Base-by-base conservation (phyloP, 1,140 invertebrate species). In the Paracyclopina nana region DNA sequence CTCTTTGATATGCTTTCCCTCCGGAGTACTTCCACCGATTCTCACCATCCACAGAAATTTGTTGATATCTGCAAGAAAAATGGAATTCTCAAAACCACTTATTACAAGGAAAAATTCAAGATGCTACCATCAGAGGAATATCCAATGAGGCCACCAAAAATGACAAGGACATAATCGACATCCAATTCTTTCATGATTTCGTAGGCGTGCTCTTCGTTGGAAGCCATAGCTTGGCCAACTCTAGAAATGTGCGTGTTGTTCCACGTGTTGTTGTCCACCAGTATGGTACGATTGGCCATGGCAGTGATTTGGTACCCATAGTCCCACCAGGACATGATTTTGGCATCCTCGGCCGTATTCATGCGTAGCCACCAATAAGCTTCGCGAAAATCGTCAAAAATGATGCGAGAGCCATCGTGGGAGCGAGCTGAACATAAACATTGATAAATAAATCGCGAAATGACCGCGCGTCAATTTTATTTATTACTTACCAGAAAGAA, bases 231-330 rank as follows among this genome's bases (percentile, higher is more conserved):
- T 65, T 96, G 88, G 0, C 90, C 90, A 11, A 96, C 90, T 52
- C 87, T 70, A 14, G 85, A 90, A 61, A 97, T 97, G 64, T 97
- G 92, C 6, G 91, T 95, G 66, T 97, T 97, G 68, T 97, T 96
- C 92, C 92, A 97, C 6, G 92, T 97, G 62, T 97, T 97, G 66
- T 97, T 97, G 64, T 97, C 92, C n/a, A 97, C 91, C 57, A 97
- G 69, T 56, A 95, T 91, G 4, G 91, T 96, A 38, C 91, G 72
- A 73, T 97, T 97, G 4, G 90, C 91, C 90, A 97, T 96, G 11
- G 88, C 88, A 18, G 91, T 95, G 68, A 97, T 96, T 68, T 97
- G 92, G 68, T 97, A 97, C 5, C 92, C 92, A 68, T 97, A 97
- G 77, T 97, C 92, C 92, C 92, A 97, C 92, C 92, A 96, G 1